These are phyloP conservation scores for Lucilia cuprina DNA, from an alignment of 1,140 invertebrate species.

Conservation along the genomic window DNA sequence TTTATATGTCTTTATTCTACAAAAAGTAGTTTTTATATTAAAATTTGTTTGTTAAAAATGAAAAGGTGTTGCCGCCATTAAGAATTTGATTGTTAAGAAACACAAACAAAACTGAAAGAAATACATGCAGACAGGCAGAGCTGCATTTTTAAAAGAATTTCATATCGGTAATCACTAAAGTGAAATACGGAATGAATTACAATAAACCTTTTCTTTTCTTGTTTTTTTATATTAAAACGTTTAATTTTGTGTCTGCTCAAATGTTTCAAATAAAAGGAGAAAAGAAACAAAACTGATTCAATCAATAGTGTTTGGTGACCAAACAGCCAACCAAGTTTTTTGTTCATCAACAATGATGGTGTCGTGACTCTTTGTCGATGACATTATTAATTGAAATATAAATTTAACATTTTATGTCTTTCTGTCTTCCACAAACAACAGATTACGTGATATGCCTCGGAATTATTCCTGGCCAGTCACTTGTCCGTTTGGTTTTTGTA, in stretches of 20 bases:
- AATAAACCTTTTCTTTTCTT: background rate
- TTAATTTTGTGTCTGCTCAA: no score
- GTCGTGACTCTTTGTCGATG: slow-evolving; percentile 38
- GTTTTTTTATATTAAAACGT: background rate
- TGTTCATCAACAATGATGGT: background rate
- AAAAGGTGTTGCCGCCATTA: slow-evolving; percentile 11
- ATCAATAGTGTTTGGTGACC: background rate
- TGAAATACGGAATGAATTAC: background rate
- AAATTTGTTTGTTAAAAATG: background rate
- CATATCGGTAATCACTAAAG: background rate
- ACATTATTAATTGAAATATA: slow-evolving; percentile 63
- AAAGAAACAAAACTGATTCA: background rate
- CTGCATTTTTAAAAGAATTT: slow-evolving; percentile 7
- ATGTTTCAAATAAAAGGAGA: no score
- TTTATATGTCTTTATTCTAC: slow-evolving; percentile 8
- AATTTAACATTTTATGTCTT: slow-evolving; percentile 57
- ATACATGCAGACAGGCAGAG: background rate
- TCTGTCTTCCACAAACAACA: slow-evolving; percentile 23
- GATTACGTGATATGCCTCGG: slow-evolving; percentile 37
- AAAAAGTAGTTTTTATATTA: background rate
- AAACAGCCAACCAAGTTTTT: background rate
- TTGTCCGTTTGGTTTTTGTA: background rate
- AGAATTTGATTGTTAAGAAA: background rate
- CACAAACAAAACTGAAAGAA: background rate
- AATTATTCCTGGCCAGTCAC: slow-evolving; percentile 13